Percentiles rank a stretch among this genome's conserved stretches.
phyloP scores from a whole-genome alignment of 2,797 vertebrate genomes.

The Podarcis lilfordi region DNA sequence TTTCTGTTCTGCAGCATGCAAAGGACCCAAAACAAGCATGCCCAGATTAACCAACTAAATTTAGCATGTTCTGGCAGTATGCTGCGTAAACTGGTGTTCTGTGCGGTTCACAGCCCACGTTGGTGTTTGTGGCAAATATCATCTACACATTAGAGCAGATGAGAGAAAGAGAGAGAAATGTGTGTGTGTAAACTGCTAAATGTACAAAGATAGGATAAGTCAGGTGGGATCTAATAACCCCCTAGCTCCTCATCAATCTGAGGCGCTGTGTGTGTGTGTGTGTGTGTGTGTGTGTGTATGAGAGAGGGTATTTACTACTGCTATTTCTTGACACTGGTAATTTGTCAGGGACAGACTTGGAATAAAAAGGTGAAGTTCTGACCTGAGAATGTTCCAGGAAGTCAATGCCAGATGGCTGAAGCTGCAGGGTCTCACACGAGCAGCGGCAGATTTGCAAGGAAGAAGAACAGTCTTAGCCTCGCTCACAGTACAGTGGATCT shows the following conservation, averaged over 20 bases:
- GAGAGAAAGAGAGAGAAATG: no score
- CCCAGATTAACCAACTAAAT: background rate
- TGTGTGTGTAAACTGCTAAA: no score
- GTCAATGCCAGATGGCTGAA: constrained; percentile 6
- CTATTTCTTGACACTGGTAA: constrained; percentile 17
- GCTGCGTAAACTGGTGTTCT: background rate
- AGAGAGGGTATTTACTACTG: background rate
- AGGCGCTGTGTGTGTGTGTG: no score
- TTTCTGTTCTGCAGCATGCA: background rate
- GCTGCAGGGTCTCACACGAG: constrained; percentile 16
- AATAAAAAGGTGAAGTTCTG: background rate
- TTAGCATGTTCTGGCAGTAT: background rate
- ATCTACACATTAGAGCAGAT: background rate
- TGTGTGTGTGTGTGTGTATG: no score
- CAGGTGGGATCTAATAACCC: no score
- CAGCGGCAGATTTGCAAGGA: constrained; percentile 20
- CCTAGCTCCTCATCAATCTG: no score
- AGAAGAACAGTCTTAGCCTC: constrained; percentile 20
- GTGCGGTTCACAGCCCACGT: background rate
- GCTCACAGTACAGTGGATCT: constrained; percentile 34
- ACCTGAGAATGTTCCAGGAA: constrained; percentile 15
- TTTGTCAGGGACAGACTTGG: constrained; percentile 25
- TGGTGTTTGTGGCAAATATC: background rate
- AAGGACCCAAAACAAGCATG: background rate
- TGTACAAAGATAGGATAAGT: no score